Conservation (phyloP, 2,888 invertebrate species). For the Calameuta idolon region DNA sequence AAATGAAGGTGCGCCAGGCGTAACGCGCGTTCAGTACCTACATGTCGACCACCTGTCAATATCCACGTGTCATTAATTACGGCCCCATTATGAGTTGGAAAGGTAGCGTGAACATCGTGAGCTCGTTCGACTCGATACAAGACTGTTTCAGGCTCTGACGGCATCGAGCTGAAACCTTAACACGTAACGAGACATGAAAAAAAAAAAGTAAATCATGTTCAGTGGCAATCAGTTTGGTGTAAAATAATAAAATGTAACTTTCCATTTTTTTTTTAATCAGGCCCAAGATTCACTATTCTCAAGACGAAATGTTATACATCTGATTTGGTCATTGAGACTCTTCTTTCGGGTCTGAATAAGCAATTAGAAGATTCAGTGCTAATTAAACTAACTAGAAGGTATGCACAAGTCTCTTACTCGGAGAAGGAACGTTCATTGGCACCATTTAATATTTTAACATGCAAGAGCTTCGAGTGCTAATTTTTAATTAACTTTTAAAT, state of each 20-base stretch:
- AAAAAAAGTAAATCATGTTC: background rate
- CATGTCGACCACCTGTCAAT: conserved; percentile 49
- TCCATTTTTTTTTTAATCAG: background rate
- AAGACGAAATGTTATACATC: background rate
- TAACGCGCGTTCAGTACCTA: conserved; percentile 34
- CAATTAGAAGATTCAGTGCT: background rate
- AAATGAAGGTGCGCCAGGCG: conserved; percentile 27
- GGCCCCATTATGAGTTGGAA: conserved; percentile 51
- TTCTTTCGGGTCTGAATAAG: background rate
- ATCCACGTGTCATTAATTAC: conserved; percentile 56
- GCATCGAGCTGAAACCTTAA: background rate
- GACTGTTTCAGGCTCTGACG: conserved; percentile 10
- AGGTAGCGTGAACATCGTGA: conserved; percentile 6
- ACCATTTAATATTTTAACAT: background rate
- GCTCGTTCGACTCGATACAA: background rate
- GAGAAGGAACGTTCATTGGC: background rate
- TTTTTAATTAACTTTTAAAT: background rate
- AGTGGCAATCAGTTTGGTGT: background rate
- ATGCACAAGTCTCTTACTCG: background rate
- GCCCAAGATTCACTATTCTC: background rate
- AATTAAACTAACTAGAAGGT: background rate
- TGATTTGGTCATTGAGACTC: background rate
- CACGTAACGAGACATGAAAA: background rate
- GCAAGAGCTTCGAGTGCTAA: background rate
- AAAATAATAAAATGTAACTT: background rate